Conservation (phyloP, 2,797 vertebrate species). For the Lagodon rhomboides region DNA sequence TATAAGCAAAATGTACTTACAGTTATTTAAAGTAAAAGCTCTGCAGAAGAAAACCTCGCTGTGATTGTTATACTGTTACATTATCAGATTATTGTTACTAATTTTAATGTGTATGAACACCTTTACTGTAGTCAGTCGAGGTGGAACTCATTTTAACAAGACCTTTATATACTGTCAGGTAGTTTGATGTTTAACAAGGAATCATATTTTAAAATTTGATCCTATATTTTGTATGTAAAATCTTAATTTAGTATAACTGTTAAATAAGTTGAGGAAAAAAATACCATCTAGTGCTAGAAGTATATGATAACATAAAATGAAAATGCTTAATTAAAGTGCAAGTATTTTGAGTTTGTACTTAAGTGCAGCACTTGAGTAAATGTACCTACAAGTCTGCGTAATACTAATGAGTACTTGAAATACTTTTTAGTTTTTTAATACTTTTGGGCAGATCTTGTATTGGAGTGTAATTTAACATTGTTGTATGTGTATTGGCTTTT, state of each 20-base stretch:
- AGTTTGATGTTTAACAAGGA: neutral
- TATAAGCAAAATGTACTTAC: neutral
- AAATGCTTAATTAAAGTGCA: too few relatives aligned
- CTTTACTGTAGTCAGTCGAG: neutral
- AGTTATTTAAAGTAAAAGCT: neutral
- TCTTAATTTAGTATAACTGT: neutral
- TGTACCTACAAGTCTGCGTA: neutral
- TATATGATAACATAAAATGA: too few relatives aligned
- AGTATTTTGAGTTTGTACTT: neutral
- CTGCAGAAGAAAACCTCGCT: neutral
- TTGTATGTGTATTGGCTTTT: neutral
- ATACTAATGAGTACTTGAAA: neutral
- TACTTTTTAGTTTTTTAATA: neutral
- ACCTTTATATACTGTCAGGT: neutral
- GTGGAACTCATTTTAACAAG: neutral
- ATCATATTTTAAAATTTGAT: neutral
- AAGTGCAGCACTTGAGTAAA: neutral
- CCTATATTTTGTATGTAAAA: neutral
- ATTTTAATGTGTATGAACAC: neutral
- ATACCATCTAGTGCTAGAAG: neutral
- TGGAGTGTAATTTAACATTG: neutral
- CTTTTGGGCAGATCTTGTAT: neutral
- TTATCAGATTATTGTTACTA: neutral
- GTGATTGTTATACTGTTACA: neutral
- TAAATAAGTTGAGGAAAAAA: neutral